A percentile compares a stretch with the other conserved stretches of the same genome.
These are phyloP conservation scores for Hippasteria phrygiana DNA, from an alignment of 53 echinoderm and acorn worm species.

Conservation along the genomic window DNA sequence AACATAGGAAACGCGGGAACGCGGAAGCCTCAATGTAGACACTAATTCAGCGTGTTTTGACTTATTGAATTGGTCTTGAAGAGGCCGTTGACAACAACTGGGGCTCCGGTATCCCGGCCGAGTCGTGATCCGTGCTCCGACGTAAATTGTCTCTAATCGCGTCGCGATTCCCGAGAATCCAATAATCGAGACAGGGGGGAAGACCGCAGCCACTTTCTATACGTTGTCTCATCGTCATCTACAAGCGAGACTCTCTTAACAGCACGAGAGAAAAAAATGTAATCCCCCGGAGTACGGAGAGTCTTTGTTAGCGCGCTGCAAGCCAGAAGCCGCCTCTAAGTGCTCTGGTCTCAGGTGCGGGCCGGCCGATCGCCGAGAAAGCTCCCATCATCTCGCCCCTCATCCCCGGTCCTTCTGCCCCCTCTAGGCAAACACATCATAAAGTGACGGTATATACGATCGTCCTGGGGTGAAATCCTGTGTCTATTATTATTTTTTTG, in stretches of 20 bases:
- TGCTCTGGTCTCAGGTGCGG: constrained; percentile 65
- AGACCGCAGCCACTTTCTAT: not conserved
- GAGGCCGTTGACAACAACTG: constrained; percentile 40
- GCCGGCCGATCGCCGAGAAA: constrained; percentile 18
- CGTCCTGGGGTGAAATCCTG: constrained; percentile 21
- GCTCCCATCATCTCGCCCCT: constrained; percentile 32
- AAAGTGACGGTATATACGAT: constrained; percentile 37
- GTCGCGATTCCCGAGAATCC: constrained; percentile 18
- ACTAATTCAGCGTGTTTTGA: constrained; percentile 6
- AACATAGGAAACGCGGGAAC: not conserved
- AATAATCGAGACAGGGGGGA: constrained; percentile 14
- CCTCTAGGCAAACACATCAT: constrained; percentile 59
- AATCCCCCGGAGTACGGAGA: constrained; percentile 36
- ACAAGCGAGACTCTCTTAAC: not conserved
- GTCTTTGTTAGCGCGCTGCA: constrained; percentile 37
- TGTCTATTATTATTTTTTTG: constrained; percentile 1
- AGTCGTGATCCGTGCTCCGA: constrained; percentile 49
- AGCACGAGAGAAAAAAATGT: not conserved
- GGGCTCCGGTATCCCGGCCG: not conserved
- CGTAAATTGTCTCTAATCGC: constrained; percentile 51
- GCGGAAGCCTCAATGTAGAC: not conserved
- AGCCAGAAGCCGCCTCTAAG: constrained; percentile 54
- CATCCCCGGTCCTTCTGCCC: not conserved
- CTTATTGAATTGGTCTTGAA: not conserved
- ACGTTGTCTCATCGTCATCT: constrained; percentile 9